Evolutionary conservation across 2,113 vertebrate species (phyloP).

Genomic region (Pao palembangensis): DNA sequence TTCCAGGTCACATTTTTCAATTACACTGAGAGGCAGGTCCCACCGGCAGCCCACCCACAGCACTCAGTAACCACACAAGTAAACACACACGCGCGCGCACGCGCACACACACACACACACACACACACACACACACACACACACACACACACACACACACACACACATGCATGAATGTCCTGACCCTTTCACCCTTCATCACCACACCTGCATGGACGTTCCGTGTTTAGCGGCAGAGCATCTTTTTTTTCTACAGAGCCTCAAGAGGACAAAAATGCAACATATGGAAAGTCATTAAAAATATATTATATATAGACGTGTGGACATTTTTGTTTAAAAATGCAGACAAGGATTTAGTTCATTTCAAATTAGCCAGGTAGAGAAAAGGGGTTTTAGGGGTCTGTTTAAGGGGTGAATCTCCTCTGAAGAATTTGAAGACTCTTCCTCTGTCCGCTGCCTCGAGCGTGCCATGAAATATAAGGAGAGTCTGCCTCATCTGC

Average conservation of each 20-base stretch:
- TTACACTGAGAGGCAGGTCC: conserved; percentile 78
- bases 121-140: conserved; percentile 11
- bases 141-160: conserved; percentile 26
- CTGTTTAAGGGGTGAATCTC: conserved; percentile 48
- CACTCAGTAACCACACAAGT: conserved; percentile 27
- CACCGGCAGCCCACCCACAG: conserved; percentile 51
- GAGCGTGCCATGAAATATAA: conserved; percentile 59
- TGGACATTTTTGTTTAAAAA: not conserved
- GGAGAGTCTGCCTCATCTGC: conserved; percentile 63
- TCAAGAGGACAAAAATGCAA: conserved; percentile 39
- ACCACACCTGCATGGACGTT: conserved; percentile 12
- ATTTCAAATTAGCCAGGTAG: too few species aligned
- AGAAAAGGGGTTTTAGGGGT: too few species aligned
- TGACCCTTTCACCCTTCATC: conserved; percentile 42
- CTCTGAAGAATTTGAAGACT: conserved; percentile 57
- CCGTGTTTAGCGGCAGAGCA: conserved; percentile 39
- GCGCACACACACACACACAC: conserved; percentile 23
- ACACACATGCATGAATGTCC: conserved; percentile 36
- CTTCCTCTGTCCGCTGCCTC: conserved; percentile 55
- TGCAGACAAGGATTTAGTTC: not conserved
- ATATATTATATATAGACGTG: too few species aligned
- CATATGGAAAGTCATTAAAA: conserved; percentile 12
- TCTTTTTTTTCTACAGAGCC: conserved; percentile 35
- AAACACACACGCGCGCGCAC: conserved; percentile 7
- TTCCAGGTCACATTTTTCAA: conserved; percentile 84